phyloP scores from a whole-genome alignment of 2,888 invertebrate genomes.

The Aromia moschata region DNA sequence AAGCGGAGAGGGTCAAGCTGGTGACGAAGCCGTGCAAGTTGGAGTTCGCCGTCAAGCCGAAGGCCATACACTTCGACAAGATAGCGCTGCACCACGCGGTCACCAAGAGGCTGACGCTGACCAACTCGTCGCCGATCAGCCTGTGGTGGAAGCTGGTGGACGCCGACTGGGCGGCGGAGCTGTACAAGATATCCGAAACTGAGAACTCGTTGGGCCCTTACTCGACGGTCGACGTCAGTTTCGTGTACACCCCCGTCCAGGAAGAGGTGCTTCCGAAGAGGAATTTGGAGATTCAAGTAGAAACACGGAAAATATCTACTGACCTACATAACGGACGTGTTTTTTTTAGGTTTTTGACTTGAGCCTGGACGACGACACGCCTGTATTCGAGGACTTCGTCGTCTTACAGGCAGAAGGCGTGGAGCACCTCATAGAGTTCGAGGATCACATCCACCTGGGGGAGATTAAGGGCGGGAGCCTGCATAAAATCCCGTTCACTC shows the following conservation, averaged over 20 bases:
- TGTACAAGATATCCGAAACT: slow-evolving; percentile 64
- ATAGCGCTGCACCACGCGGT: slow-evolving; percentile 35
- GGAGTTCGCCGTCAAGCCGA: slow-evolving; percentile 61
- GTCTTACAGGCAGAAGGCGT: slow-evolving; percentile 66
- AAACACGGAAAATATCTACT: background rate
- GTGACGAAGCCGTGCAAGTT: slow-evolving; percentile 66
- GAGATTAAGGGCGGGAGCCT: slow-evolving; percentile 68
- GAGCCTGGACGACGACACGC: slow-evolving; percentile 26
- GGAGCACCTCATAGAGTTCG: slow-evolving; percentile 67
- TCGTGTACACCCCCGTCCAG: slow-evolving; percentile 65
- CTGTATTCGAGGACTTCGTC: slow-evolving; percentile 35
- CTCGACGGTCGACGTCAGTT: slow-evolving; percentile 64
- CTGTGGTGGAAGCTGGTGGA: slow-evolving; percentile 68
- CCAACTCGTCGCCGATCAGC: slow-evolving; percentile 67
- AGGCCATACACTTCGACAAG: slow-evolving; percentile 63
- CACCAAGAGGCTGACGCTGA: slow-evolving; percentile 62
- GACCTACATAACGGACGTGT: no score
- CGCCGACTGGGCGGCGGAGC: slow-evolving; percentile 56
- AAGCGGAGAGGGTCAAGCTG: slow-evolving; percentile 65
- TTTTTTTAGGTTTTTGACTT: slow-evolving; percentile 31
- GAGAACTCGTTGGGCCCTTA: slow-evolving; percentile 63
- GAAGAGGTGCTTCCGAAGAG: slow-evolving; percentile 59
- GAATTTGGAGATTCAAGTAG: slow-evolving; percentile 63
- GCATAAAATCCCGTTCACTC: slow-evolving; percentile 62
- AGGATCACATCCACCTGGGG: slow-evolving; percentile 64